A percentile compares a stretch with the other conserved stretches of the same genome.
phyloP scores from a whole-genome alignment of 2,888 invertebrate genomes.

The Eremobia ochroleuca region DNA sequence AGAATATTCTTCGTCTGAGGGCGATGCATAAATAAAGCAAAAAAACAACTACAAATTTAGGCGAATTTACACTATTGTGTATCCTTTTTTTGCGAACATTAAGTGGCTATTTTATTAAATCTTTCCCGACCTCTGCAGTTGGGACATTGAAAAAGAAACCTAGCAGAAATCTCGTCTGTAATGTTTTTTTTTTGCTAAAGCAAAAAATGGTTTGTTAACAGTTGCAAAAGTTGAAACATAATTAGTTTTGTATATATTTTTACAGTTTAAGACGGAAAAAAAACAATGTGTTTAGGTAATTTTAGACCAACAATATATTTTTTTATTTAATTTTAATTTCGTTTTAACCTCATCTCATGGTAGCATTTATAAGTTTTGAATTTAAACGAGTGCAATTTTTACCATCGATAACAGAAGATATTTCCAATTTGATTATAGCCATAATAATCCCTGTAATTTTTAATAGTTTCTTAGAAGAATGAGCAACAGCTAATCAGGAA shows the following conservation, averaged over 20 bases:
- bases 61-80: constrained; percentile 50
- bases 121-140: constrained; percentile 27
- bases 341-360: not conserved
- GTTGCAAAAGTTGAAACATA: not conserved
- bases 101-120: constrained; percentile 22
- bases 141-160: constrained; percentile 23
- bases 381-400: not conserved
- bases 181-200: not conserved
- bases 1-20: not conserved
- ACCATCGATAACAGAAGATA: not conserved
- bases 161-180: constrained; percentile 10
- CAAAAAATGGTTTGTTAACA: not conserved
- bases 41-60: constrained; percentile 12
- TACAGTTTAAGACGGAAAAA: not conserved
- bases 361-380: not conserved
- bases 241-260: not conserved
- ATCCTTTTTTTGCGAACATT: constrained; percentile 4
- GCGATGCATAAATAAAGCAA: not conserved
- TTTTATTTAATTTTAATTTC: not conserved
- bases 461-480: not conserved
- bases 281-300: not conserved
- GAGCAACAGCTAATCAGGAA: not conserved
- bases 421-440: not conserved
- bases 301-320: not conserved
- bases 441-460: not conserved